These are phyloP conservation scores for Lepidurus arcticus DNA, from an alignment of 1,140 invertebrate species.

Conservation along the genomic window DNA sequence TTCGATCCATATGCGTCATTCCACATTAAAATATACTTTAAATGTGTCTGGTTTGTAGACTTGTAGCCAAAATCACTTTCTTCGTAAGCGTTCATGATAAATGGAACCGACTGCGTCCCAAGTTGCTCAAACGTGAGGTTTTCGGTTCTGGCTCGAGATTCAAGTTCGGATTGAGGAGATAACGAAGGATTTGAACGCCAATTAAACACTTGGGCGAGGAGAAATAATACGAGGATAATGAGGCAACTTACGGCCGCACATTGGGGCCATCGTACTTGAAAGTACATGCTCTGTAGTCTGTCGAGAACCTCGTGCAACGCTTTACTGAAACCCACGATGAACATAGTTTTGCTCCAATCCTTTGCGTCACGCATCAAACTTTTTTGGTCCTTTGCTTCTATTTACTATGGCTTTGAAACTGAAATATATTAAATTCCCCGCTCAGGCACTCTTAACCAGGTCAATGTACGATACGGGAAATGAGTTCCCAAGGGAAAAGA, in stretches of 20 bases:
- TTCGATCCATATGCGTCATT: conserved; percentile 34
- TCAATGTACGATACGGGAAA: not conserved
- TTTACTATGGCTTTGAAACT: too few relatives aligned
- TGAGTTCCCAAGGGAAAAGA: not conserved
- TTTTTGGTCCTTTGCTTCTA: too few relatives aligned
- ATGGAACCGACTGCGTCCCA: not conserved
- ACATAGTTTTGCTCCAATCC: not conserved
- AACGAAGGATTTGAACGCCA: not conserved
- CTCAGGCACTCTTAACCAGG: not conserved
- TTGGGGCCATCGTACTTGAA: not conserved
- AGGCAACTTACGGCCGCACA: not conserved
- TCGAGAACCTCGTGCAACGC: not conserved
- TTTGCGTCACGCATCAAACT: not conserved
- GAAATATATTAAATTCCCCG: too few relatives aligned
- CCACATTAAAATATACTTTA: conserved; percentile 32
- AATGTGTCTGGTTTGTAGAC: too few relatives aligned
- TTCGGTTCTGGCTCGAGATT: not conserved
- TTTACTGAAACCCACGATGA: not conserved
- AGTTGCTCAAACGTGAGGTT: not conserved
- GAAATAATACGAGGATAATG: not conserved
- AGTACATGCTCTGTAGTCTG: not conserved
- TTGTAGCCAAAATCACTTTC: conserved; percentile 6
- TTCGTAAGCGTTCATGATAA: conserved; percentile 3
- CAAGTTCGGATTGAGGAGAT: not conserved
- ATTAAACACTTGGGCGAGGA: not conserved